Evolutionary conservation across 2,113 vertebrate species (phyloP).

Genomic region (Lota lota): DNA sequence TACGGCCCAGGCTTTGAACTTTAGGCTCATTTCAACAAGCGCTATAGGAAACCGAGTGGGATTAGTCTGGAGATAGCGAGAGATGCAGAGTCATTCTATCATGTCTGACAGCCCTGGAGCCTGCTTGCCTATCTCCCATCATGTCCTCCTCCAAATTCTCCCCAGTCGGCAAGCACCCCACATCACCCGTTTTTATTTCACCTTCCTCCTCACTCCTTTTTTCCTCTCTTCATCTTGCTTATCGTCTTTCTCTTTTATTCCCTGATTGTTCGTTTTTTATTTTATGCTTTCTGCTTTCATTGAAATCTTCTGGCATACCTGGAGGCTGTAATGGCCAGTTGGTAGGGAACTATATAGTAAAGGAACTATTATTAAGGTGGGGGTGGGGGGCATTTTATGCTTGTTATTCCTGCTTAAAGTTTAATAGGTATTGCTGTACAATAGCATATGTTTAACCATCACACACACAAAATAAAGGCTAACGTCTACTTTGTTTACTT

Average conservation of each 20-base stretch:
- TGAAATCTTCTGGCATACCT: too few species aligned
- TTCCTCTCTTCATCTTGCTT: constrained; percentile 8
- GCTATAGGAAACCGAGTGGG: background rate
- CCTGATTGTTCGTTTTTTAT: too few species aligned
- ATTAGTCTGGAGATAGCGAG: constrained; percentile 33
- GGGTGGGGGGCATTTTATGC: too few species aligned
- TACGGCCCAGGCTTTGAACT: constrained; percentile 19
- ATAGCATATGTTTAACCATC: too few species aligned
- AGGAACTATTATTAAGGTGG: too few species aligned
- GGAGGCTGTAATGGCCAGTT: too few species aligned
- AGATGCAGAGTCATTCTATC: constrained; percentile 46
- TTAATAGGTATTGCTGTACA: too few species aligned
- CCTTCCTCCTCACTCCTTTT: constrained; percentile 6
- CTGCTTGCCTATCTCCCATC: constrained; percentile 47
- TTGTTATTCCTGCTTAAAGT: too few species aligned
- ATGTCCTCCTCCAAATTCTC: constrained; percentile 28
- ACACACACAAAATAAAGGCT: background rate
- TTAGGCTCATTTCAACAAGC: constrained; percentile 4
- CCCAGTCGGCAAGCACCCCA: constrained; percentile 7
- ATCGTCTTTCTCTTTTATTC: background rate
- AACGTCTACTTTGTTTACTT: too few species aligned
- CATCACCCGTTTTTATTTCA: constrained; percentile 4
- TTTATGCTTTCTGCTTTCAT: background rate
- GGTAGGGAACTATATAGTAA: too few species aligned
- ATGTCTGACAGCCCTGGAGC: constrained; percentile 52